Evolutionary conservation across 2,797 vertebrate species (phyloP), one percentile per base, ranked within the genome.

Genomic region (Ctenopoma kingsleyae): DNA sequence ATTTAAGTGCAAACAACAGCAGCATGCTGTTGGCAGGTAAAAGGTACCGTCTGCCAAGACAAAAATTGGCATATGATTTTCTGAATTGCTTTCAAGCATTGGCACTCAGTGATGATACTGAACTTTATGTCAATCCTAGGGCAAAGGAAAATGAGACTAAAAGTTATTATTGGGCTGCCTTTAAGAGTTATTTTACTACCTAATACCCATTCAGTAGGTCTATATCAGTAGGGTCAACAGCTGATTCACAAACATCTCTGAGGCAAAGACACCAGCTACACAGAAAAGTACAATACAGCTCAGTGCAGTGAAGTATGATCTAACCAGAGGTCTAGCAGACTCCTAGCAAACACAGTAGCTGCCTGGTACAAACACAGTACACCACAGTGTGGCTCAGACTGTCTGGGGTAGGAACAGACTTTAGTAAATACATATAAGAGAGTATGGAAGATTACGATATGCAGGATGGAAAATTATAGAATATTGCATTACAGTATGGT

Each of bases 331-430:
- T 44, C 32, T 16, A 61, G 69, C 71, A 62, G 64, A 74, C 74
- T 66, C 54, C 15, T 32, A 74, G 25, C 58, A 51, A 73, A 82
- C n/a, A 67, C 47, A 65, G 51, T 32, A 63, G 22, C 36, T 74
- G 54, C 27, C 63, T 67, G 68, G 67, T 65, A 71, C 62, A 83
- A 72, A 76, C 57, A 74, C 71, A 68, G 48, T 23, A 16, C 57
- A 52, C 49, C 65, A 60, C 77, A 74, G 67, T 22, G 52, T 53
- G 50, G 49, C 60, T 76, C 57, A 52, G 69, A 73, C 71, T 50
- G 71, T 77, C 67, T 76, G 66, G 59, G 44, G 22, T 46, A 20
- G 55, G 20, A 61, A 57, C 44, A 68, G 19, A 52, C 46, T 19
- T 44, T 16, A 59, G 55, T 55, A 36, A 58, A 74, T 49, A 70